Evolutionary conservation across 2,797 vertebrate genomes (phyloP).

Genomic region (Oryzias dopingdopingensis): DNA sequence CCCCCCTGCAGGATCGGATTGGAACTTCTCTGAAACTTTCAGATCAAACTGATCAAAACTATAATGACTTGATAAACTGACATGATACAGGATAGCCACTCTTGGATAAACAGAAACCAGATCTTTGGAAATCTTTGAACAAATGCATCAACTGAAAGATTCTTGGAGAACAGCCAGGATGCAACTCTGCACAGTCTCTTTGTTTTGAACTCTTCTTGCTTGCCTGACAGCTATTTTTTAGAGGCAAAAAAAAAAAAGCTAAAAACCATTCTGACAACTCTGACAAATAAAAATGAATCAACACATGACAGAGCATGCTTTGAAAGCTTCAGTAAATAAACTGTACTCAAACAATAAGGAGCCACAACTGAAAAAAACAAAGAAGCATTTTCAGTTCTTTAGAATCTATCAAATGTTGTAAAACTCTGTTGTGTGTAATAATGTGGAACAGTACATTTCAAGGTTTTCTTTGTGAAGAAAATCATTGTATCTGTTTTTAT

Average conservation of each 20-base stretch:
- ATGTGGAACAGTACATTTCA: too few relatives aligned
- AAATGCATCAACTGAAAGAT: slow-evolving; percentile 21
- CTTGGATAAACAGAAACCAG: slow-evolving; percentile 26
- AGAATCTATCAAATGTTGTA: too few relatives aligned
- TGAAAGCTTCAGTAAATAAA: too few relatives aligned
- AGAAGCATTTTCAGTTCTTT: too few relatives aligned
- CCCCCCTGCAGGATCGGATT: slow-evolving; percentile 5
- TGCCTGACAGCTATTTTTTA: slow-evolving; percentile 14
- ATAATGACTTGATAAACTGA: slow-evolving; percentile 40
- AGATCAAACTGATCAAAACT: slow-evolving; percentile 31
- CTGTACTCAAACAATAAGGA: too few relatives aligned
- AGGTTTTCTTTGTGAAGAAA: too few relatives aligned
- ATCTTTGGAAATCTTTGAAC: slow-evolving; percentile 34
- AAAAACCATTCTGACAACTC: neutral
- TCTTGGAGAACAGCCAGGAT: slow-evolving; percentile 36
- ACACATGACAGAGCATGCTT: too few relatives aligned
- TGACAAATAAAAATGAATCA: neutral
- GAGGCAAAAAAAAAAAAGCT: neutral
- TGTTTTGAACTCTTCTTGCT: slow-evolving; percentile 20
- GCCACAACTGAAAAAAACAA: too few relatives aligned
- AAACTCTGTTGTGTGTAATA: too few relatives aligned
- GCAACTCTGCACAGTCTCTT: slow-evolving; percentile 27
- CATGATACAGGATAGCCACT: neutral
- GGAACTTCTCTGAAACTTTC: slow-evolving; percentile 5
- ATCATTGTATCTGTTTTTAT: too few relatives aligned